These are phyloP conservation scores for Charadrius vociferus DNA, from an alignment of 2,113 vertebrate genomes.

Conservation along the genomic window DNA sequence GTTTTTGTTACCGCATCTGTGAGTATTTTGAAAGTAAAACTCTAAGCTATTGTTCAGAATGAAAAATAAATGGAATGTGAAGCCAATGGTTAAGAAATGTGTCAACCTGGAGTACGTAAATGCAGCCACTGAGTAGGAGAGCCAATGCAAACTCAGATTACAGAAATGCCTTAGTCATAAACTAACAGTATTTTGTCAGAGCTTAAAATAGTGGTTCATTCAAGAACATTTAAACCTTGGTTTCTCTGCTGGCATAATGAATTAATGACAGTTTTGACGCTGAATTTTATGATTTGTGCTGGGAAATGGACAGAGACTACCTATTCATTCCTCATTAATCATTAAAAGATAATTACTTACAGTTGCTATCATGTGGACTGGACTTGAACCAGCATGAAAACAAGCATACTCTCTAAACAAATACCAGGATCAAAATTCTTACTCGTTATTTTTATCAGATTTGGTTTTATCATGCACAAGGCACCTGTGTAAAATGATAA, in stretches of 20 bases:
- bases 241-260: neutral
- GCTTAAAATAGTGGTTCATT: neutral
- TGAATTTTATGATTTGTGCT: neutral
- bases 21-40: neutral
- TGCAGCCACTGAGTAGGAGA: neutral
- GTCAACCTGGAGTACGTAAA: neutral
- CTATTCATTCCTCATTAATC: neutral
- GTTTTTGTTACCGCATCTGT: neutral
- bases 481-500: neutral
- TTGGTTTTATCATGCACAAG: neutral
- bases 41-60: neutral
- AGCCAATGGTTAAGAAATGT: neutral
- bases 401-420: neutral
- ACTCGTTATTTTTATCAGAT: neutral
- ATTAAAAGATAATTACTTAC: neutral
- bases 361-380: neutral
- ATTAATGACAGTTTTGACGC: neutral
- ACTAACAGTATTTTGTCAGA: neutral
- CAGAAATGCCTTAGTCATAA: neutral
- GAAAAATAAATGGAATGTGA: neutral
- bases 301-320: neutral
- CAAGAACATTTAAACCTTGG: neutral
- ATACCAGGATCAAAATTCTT: neutral
- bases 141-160: neutral
- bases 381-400: neutral